Evolutionary conservation across 2,888 invertebrate genomes (phyloP), one percentile per base, ranked within the genome.

Genomic region (Monochamus alternatus): DNA sequence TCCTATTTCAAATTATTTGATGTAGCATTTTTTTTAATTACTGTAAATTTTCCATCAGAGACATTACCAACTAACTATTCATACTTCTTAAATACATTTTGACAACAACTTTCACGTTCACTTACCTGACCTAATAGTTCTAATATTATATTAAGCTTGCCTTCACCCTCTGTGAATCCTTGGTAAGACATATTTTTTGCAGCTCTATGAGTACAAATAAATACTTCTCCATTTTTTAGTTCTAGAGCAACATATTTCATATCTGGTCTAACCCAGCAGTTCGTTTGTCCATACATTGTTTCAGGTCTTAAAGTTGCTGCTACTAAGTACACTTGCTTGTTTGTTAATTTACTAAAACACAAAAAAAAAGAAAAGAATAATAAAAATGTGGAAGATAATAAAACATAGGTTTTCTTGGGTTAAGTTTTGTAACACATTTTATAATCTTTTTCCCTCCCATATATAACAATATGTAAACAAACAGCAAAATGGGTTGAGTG

Each of bases 221-320:
- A 98, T 52, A 99, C 91, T 78, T 97, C 97, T 63, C 91, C 91
- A 58, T 91, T 90, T 12, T 91, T 91, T 0, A 94, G 93, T 85
- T 93, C 91, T 87, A 97, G 96, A 0, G 96, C 98, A 80, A 98
- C 93, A 87, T 99, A 99, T 81, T 93, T 93, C 87, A 99, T 96
- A 86, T 98, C 98, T 0, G 99, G 99, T 86, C 95, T 95, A 3
- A 99, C 89, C 98, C 99, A 99, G 88, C 98, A 99, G 88, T 99
- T 99, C 0, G 99, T 99, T 90, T 99, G 99, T 0, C 99, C 99
- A 87, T 98, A 99, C 99, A 99, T 99, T 0, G 99, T 99, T 90
- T 99, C 99, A 1, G 99, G 98, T 75, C 99, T 92, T n/a, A 99
- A 90, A 5, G 99, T 99, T 8, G 98, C 99, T 22, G 98, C 98